Conservation (phyloP, 2,113 vertebrate species). For the Sylvia atricapilla region DNA sequence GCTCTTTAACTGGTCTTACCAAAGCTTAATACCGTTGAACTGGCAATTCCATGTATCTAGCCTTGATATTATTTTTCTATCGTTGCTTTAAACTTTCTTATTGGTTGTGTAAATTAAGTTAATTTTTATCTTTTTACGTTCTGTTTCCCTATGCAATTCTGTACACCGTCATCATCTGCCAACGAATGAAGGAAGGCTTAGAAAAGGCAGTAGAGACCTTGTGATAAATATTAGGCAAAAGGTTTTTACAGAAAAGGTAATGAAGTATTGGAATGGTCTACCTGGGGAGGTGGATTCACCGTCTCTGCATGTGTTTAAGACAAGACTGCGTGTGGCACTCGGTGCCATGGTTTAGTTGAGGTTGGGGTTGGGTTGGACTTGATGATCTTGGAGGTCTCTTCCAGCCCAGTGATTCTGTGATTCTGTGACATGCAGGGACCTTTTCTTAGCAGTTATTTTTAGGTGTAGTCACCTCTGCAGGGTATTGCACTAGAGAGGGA, state of each 20-base stretch:
- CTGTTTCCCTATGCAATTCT: neutral
- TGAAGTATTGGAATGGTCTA: too few species aligned
- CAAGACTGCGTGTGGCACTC: too few species aligned
- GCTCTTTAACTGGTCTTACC: slow-evolving; percentile 51
- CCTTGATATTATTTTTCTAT: slow-evolving; percentile 58
- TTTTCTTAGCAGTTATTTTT: neutral
- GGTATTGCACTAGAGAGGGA: slow-evolving; percentile 17
- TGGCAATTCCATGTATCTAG: slow-evolving; percentile 46
- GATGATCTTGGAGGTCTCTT: too few species aligned
- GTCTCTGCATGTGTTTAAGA: too few species aligned
- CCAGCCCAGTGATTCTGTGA: too few species aligned
- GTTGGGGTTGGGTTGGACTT: too few species aligned
- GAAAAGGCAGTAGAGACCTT: neutral
- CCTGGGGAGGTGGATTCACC: too few species aligned
- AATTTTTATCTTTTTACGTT: slow-evolving; percentile 34
- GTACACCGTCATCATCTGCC: neutral
- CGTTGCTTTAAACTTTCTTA: slow-evolving; percentile 12
- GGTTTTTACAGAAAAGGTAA: too few species aligned
- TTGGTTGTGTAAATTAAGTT: slow-evolving; percentile 69
- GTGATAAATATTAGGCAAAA: neutral
- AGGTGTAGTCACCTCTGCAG: slow-evolving; percentile 1
- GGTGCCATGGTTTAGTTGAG: too few species aligned
- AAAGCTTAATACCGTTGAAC: slow-evolving; percentile 54
- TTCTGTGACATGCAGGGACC: neutral
- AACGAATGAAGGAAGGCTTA: neutral